These are phyloP conservation scores for Hanleya hanleyi DNA, from an alignment of 2,888 invertebrate species.

Conservation along the genomic window DNA sequence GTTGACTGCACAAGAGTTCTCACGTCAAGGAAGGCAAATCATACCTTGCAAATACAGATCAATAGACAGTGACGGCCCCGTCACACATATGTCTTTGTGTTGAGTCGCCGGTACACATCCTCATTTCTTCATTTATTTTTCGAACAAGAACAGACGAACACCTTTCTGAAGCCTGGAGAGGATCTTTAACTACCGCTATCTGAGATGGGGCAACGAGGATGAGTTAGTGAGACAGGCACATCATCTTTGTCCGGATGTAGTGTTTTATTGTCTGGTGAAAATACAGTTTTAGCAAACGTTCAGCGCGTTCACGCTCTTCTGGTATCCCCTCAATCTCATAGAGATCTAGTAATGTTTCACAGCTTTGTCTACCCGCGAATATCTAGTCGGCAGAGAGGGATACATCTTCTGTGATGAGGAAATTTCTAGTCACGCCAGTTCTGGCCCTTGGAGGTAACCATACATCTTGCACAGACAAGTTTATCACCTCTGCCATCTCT, in stretches of 20 bases:
- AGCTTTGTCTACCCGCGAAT: not conserved
- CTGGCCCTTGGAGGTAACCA: not conserved
- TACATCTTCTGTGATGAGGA: not conserved
- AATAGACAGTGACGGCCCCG: too few relatives aligned
- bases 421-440: not conserved
- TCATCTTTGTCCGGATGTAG: not conserved
- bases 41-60: too few relatives aligned
- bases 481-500: not conserved
- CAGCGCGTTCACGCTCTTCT: not conserved
- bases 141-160: not conserved
- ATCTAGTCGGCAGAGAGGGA: not conserved
- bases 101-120: not conserved
- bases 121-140: not conserved
- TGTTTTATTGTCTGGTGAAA: not conserved
- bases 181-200: not conserved
- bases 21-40: too few relatives aligned
- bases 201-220: not conserved
- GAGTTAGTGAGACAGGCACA: not conserved
- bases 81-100: conserved; percentile 1
- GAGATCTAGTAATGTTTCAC: not conserved
- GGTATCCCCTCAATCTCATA: not conserved
- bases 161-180: not conserved
- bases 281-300: not conserved
- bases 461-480: not conserved
- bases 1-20: too few relatives aligned